These are phyloP conservation scores for Atta texana DNA, from an alignment of 1,140 invertebrate species.

Conservation along the genomic window DNA sequence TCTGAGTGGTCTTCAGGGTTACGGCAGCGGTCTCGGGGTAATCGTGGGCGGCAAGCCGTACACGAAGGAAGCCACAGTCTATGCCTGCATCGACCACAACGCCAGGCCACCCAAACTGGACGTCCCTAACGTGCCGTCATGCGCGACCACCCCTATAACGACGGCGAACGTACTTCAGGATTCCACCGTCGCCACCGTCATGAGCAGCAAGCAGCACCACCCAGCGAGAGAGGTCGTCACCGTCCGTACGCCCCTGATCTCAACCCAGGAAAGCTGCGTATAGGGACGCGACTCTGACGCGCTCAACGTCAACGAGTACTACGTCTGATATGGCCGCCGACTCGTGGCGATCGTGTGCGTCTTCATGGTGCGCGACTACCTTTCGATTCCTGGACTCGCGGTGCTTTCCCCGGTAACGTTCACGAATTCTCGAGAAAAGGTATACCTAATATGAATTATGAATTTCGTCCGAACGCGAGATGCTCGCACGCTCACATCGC, in stretches of 20 bases:
- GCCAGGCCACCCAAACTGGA: slow-evolving; percentile 81
- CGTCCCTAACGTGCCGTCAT: slow-evolving; percentile 77
- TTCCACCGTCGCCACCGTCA: slow-evolving; percentile 71
- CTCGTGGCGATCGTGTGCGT: slow-evolving; percentile 71
- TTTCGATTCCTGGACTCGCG: slow-evolving; percentile 1
- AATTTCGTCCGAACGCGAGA: slow-evolving; percentile 18
- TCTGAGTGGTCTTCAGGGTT: slow-evolving; percentile 79
- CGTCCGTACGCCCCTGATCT: slow-evolving; percentile 92
- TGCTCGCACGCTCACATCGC: slow-evolving; percentile 7
- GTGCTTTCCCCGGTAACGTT: background rate
- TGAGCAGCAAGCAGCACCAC: slow-evolving; percentile 80
- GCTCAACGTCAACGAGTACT: slow-evolving; percentile 86
- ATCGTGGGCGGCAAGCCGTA: slow-evolving; percentile 83
- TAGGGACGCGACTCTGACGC: slow-evolving; percentile 87
- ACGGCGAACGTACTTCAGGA: slow-evolving; percentile 74
- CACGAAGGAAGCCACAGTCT: slow-evolving; percentile 88
- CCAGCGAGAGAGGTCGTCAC: slow-evolving; percentile 92
- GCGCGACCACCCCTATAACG: slow-evolving; percentile 79
- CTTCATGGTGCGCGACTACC: slow-evolving; percentile 21
- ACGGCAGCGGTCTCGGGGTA: slow-evolving; percentile 79
- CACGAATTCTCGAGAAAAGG: slow-evolving; percentile 36
- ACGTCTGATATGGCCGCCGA: slow-evolving; percentile 83
- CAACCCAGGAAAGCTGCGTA: slow-evolving; percentile 94
- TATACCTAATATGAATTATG: slow-evolving; percentile 20
- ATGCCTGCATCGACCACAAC: slow-evolving; percentile 90